Percentiles rank a stretch among this genome's conserved stretches.
Evolutionary conservation across 2,888 invertebrate species (phyloP).

Genomic region (Seladonia tumulorum): DNA sequence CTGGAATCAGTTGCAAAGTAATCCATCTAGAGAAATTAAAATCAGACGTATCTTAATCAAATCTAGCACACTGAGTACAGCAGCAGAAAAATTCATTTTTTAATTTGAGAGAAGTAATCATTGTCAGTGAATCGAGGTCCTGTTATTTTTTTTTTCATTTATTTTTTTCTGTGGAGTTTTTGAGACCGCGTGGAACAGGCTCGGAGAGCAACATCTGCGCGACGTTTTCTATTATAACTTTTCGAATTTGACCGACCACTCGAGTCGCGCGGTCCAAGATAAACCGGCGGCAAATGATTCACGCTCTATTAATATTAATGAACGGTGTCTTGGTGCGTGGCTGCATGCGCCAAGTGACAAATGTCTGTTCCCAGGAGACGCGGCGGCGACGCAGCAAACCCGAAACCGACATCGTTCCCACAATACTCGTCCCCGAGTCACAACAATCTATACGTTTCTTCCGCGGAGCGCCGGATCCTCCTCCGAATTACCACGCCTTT

Average conservation of each 20-base stretch:
- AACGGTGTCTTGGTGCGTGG: slow-evolving; percentile 5
- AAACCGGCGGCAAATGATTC: neutral
- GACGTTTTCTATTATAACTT: neutral
- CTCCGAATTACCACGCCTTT: slow-evolving; percentile 14
- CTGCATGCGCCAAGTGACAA: neutral
- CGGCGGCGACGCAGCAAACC: neutral
- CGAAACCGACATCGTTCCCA: slow-evolving; percentile 5
- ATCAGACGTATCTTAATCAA: no score
- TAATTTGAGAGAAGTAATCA: no score
- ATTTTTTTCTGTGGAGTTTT: no score
- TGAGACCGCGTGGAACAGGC: neutral
- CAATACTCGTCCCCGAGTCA: neutral
- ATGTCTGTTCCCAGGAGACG: slow-evolving; percentile 10
- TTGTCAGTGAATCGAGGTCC: no score
- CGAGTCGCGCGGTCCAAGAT: neutral
- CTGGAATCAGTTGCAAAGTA: no score
- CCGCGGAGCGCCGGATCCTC: neutral
- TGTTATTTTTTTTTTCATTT: no score
- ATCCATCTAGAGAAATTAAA: no score
- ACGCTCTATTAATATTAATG: slow-evolving; percentile 9
- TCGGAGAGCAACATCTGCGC: neutral
- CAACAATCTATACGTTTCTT: slow-evolving; percentile 8
- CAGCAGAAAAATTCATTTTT: no score
- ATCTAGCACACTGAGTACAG: no score
- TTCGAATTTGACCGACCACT: neutral